These are phyloP conservation scores for Clostera curtula DNA, from an alignment of 2,888 invertebrate genomes.

Conservation along the genomic window DNA sequence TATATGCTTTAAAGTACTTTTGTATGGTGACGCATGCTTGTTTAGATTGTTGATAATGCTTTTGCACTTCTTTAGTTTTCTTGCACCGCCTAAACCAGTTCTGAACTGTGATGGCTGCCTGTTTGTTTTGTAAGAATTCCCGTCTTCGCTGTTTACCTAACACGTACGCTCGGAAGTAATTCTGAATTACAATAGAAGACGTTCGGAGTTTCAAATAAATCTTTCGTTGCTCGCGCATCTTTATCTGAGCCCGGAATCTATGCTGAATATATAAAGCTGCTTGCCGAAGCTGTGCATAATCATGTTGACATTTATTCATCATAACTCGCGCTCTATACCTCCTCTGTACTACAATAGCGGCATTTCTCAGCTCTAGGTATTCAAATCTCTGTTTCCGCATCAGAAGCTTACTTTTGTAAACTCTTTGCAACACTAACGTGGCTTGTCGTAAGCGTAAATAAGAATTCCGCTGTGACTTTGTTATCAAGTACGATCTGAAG, in stretches of 20 bases:
- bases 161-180: constrained; percentile 43
- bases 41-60: constrained; percentile 34
- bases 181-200: constrained; percentile 51
- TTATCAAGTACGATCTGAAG: constrained; percentile 27
- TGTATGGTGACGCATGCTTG: constrained; percentile 61
- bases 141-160: constrained; percentile 34
- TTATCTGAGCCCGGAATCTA: constrained; percentile 45
- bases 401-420: constrained; percentile 48
- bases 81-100: constrained; percentile 51
- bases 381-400: constrained; percentile 41
- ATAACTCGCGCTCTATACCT: constrained; percentile 43
- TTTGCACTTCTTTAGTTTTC: constrained; percentile 29
- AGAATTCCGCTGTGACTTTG: constrained; percentile 6
- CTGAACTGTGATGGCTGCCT: constrained; percentile 55
- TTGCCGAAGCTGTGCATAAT: constrained; percentile 33
- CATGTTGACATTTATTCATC: constrained; percentile 31
- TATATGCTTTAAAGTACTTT: constrained; percentile 44
- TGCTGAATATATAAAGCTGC: constrained; percentile 52
- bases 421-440: constrained; percentile 59
- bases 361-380: constrained; percentile 24
- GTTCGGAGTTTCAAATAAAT: constrained; percentile 33
- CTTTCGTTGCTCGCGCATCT: constrained; percentile 40
- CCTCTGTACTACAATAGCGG: constrained; percentile 41
- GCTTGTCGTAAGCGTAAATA: constrained; percentile 27
- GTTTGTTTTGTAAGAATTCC: constrained; percentile 38